These are phyloP conservation scores for Petromus typicus DNA, from an alignment of 2,113 vertebrate genomes.

Conservation along the genomic window DNA sequence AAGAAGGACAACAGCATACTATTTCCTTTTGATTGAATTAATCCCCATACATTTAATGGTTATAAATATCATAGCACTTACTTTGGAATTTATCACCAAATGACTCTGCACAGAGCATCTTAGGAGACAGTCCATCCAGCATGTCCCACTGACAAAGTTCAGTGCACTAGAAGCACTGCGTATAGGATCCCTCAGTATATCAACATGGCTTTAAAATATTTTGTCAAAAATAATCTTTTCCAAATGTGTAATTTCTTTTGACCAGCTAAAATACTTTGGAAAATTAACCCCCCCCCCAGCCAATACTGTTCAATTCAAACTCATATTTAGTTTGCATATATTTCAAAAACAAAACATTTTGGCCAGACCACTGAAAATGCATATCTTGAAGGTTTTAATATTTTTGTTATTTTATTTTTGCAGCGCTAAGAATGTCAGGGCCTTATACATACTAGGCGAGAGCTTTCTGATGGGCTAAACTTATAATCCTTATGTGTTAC, in stretches of 20 bases:
- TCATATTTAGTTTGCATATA: background rate
- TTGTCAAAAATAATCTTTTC: slow-evolving; percentile 15
- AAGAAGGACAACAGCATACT: background rate
- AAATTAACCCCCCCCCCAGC: background rate
- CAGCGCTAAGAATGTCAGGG: background rate
- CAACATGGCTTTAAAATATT: slow-evolving; percentile 30
- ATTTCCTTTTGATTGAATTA: background rate
- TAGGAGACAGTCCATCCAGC: background rate
- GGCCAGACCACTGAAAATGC: background rate
- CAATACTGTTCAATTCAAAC: background rate
- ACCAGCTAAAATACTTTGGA: background rate
- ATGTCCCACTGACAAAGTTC: background rate
- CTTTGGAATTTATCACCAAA: background rate
- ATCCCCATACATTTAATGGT: background rate
- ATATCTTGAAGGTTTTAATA: background rate
- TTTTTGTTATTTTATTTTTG: background rate
- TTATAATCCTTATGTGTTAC: background rate
- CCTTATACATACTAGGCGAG: too few relatives aligned
- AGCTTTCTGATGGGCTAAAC: background rate
- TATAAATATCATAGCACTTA: background rate
- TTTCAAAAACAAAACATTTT: background rate
- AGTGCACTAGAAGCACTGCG: accelerated
- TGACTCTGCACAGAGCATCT: background rate
- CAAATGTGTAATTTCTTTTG: background rate
- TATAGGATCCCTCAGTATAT: background rate